These are phyloP conservation scores for Tethya wilhelma DNA, from an alignment of 37 sponge, comb jelly and placozoan species.

Conservation along the genomic window DNA sequence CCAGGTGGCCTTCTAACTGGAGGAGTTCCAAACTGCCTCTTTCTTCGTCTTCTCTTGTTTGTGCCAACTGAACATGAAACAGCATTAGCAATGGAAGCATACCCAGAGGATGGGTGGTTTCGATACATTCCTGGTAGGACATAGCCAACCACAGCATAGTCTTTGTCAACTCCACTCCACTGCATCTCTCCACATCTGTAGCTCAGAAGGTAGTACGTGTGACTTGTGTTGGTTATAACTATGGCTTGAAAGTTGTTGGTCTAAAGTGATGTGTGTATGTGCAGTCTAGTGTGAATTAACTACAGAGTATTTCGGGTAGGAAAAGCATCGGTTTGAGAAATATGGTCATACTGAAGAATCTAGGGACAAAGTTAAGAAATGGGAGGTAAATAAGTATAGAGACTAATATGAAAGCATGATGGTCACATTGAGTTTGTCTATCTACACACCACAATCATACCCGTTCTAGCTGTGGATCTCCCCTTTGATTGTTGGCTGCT, in stretches of 20 bases:
- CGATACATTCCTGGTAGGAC: background rate
- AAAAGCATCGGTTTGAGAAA: too few relatives aligned
- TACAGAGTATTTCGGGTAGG: too few relatives aligned
- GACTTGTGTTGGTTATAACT: background rate
- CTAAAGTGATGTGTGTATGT: too few relatives aligned
- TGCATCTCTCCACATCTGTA: slow-evolving; percentile 13
- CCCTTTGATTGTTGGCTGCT: background rate
- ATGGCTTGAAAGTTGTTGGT: slow-evolving; percentile 3
- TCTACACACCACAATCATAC: too few relatives aligned
- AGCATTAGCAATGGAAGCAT: background rate
- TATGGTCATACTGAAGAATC: too few relatives aligned
- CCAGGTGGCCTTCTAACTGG: too few relatives aligned
- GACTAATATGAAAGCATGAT: too few relatives aligned
- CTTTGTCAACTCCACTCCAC: slow-evolving; percentile 1
- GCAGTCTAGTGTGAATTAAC: too few relatives aligned
- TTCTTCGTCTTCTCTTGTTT: background rate
- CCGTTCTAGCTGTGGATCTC: background rate
- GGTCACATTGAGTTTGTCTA: too few relatives aligned
- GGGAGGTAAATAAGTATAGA: too few relatives aligned
- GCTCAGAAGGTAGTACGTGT: background rate
- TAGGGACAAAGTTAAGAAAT: too few relatives aligned
- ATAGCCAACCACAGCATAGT: slow-evolving; percentile 12
- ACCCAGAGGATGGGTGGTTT: slow-evolving; percentile 6
- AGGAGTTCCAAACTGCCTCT: background rate
- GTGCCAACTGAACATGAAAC: background rate